These are phyloP conservation scores for Eubucco bourcierii DNA, from an alignment of 2,113 vertebrate species.

Conservation along the genomic window DNA sequence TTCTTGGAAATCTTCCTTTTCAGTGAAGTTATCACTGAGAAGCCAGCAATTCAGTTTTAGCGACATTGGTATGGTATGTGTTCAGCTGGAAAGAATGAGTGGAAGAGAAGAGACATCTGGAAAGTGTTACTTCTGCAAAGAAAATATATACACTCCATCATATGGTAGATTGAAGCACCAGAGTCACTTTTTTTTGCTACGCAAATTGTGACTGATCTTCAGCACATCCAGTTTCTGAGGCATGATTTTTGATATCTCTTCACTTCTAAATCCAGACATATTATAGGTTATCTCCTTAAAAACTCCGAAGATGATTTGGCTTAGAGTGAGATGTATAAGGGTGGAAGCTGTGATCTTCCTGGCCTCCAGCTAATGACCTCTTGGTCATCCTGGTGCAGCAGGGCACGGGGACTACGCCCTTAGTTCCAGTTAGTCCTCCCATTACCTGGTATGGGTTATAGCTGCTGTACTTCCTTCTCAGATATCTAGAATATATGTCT, in stretches of 20 bases:
- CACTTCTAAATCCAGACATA: background rate
- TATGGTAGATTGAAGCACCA: background rate
- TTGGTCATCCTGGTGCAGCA: background rate
- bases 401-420: background rate
- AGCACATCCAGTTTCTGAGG: background rate
- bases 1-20: constrained; percentile 17
- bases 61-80: background rate
- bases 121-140: background rate
- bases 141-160: background rate
- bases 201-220: background rate
- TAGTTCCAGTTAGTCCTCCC: background rate
- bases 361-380: background rate
- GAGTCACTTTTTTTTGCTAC: background rate
- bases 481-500: background rate
- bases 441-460: background rate
- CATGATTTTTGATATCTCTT: background rate
- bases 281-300: background rate
- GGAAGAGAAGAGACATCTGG: constrained; percentile 12
- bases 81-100: background rate
- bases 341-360: background rate
- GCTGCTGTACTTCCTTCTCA: background rate
- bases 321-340: background rate
- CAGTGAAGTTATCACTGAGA: background rate
- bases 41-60: background rate
- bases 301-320: background rate